Evolutionary conservation across 2,113 vertebrate genomes (phyloP), one percentile per base, ranked within the genome.

Genomic region (Protobothrops mucrosquamatus): DNA sequence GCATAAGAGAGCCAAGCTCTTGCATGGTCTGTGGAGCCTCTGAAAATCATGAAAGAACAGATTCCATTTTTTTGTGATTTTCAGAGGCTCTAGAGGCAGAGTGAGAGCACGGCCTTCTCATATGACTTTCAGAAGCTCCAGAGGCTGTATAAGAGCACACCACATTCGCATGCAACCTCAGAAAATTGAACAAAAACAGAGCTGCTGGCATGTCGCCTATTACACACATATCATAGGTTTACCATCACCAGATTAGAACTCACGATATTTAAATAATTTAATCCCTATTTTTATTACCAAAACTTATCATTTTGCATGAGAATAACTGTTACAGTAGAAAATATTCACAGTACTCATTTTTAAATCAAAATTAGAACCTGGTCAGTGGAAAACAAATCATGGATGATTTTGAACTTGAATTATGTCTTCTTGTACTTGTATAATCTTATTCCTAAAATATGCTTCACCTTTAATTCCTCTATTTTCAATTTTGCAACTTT

Each of bases 331-430:
- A 26, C 3, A 18, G 39, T 87, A 18, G n/a, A 87, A 54, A 39
- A 15, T 90, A n/a, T 87, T 91, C 51, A 91, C 11, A 48, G 34
- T 15, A 26, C 20, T 85, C 61, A 39, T 88, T 52, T 15, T 87
- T 93, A 64, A 93, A 93, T 81, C 61, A 91, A 81, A 89, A 81
- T 14, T 91, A 64, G 74, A 93, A 88, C 39, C 52, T 57, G 61
- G 91, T 43, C 52, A 59, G 15, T 39, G 86, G 43, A 39, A 46
- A 57, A 43, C 22, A 59, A 89, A 91, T 91, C 64, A 89, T 87
- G 29, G 39, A 93, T 52, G 43, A 26, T 86, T 57, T 29, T 57
- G 29, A 69, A 87, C 24, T 48, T 52, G 12, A 61, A 6, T 43
- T 92, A 22, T 89, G 22, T 88, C 43, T 89, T 48, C 54, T 89